Evolutionary conservation across 2,888 invertebrate species (phyloP).

Genomic region (Drosophila nr. fundita): DNA sequence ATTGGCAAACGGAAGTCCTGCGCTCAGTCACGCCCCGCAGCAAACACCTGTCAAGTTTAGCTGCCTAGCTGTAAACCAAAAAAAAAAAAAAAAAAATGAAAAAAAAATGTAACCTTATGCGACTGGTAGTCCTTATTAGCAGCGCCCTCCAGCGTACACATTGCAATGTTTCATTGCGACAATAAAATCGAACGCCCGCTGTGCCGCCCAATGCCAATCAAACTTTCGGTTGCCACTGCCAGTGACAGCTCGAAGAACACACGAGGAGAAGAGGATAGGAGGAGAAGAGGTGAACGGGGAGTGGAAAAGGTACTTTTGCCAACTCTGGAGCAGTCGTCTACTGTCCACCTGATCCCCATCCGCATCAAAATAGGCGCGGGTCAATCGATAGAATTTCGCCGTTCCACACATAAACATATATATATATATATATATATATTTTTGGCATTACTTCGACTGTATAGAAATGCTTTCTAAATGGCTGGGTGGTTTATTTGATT

Average conservation of each 20-base stretch:
- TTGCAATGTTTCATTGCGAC: conserved; percentile 47
- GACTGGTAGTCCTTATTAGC: conserved; percentile 37
- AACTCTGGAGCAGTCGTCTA: conserved; percentile 14
- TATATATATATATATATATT: conserved; percentile 20
- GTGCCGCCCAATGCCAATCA: conserved; percentile 65
- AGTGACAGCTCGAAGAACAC: conserved; percentile 37
- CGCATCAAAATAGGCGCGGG: conserved; percentile 25
- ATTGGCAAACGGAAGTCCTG: conserved; percentile 69
- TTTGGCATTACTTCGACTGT: conserved; percentile 62
- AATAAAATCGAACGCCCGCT: conserved; percentile 57
- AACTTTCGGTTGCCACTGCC: conserved; percentile 50
- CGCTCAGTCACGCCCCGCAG: conserved; percentile 49
- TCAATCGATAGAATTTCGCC: conserved; percentile 68
- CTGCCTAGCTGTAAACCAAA: conserved; percentile 39
- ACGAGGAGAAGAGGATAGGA: background rate
- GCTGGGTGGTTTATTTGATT: conserved; percentile 6
- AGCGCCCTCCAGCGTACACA: conserved; percentile 33
- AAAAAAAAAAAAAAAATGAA: background rate
- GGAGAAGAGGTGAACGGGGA: background rate
- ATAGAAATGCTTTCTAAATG: conserved; percentile 37
- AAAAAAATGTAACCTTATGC: background rate
- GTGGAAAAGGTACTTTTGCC: conserved; percentile 3
- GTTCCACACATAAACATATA: conserved; percentile 29
- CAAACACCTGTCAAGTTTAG: conserved; percentile 74
- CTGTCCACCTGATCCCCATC: conserved; percentile 31